Evolutionary conservation across 2,888 invertebrate species (phyloP).

Genomic region (Hyposoter dolosus): DNA sequence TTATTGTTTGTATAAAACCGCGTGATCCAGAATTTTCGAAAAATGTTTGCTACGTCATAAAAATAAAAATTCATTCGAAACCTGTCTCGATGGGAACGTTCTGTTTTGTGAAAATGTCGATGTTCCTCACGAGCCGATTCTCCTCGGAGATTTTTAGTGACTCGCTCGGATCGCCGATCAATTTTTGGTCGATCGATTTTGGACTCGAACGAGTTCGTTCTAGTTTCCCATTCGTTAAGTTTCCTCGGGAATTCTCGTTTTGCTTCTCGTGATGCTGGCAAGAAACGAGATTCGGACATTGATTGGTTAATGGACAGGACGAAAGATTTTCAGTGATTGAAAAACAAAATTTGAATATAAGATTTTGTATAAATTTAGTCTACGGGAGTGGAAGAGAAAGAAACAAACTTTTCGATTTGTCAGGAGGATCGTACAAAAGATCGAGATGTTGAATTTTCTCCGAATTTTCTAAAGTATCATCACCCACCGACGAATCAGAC

Average conservation of each 20-base stretch:
- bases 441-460: constrained; percentile 47
- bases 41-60: background rate
- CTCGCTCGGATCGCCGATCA: constrained; percentile 21
- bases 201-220: constrained; percentile 45
- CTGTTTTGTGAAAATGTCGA: background rate
- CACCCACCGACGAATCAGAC: constrained; percentile 16
- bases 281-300: background rate
- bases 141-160: constrained; percentile 21
- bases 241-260: constrained; percentile 60
- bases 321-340: background rate
- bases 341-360: constrained; percentile 14
- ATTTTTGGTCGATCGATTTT: background rate
- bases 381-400: constrained; percentile 15
- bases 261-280: constrained; percentile 48
- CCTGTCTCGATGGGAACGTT: background rate
- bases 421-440: constrained; percentile 54
- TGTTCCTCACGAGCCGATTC: constrained; percentile 22
- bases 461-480: constrained; percentile 16
- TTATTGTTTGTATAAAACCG: background rate
- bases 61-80: background rate
- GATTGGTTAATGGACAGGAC: background rate
- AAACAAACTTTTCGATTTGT: constrained; percentile 34
- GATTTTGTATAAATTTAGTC: too few relatives aligned
- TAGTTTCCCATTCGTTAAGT: constrained; percentile 63
- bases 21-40: background rate